These are phyloP conservation scores for Drosophila albomicans DNA, from an alignment of 1,140 invertebrate genomes.

Conservation along the genomic window DNA sequence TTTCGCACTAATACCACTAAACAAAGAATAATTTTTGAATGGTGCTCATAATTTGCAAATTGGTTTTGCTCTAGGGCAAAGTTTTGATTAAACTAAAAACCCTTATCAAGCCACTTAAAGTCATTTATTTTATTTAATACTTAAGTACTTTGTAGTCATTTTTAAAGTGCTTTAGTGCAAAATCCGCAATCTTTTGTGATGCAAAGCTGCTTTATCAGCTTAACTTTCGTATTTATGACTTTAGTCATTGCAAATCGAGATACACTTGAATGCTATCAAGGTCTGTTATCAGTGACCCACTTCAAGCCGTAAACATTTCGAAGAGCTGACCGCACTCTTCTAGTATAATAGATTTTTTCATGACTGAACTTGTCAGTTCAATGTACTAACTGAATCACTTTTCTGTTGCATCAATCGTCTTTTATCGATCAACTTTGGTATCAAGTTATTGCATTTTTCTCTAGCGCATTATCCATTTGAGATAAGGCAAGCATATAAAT, in stretches of 20 bases:
- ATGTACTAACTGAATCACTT: background rate
- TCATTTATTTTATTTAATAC: too few relatives aligned
- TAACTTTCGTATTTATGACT: too few relatives aligned
- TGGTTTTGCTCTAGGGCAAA: too few relatives aligned
- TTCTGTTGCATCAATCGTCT: background rate
- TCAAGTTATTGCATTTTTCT: background rate
- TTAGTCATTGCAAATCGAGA: background rate
- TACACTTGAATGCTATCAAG: conserved; percentile 5
- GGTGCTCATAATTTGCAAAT: too few relatives aligned
- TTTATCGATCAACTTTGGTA: background rate
- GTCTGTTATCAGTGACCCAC: conserved; percentile 2
- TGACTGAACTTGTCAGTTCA: background rate
- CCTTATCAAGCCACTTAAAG: too few relatives aligned
- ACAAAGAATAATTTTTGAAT: too few relatives aligned
- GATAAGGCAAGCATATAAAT: background rate
- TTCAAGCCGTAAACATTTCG: background rate
- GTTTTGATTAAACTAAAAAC: too few relatives aligned
- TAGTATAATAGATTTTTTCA: background rate
- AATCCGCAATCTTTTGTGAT: background rate
- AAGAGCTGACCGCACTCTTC: background rate
- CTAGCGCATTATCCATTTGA: background rate
- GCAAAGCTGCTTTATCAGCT: background rate
- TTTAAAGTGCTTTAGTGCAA: too few relatives aligned
- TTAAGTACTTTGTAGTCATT: too few relatives aligned
- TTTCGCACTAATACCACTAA: background rate